A percentile compares a stretch with the other conserved stretches of the same genome.
Evolutionary conservation across 2,888 invertebrate species (phyloP).

Genomic region (Mellilla xanthometata): DNA sequence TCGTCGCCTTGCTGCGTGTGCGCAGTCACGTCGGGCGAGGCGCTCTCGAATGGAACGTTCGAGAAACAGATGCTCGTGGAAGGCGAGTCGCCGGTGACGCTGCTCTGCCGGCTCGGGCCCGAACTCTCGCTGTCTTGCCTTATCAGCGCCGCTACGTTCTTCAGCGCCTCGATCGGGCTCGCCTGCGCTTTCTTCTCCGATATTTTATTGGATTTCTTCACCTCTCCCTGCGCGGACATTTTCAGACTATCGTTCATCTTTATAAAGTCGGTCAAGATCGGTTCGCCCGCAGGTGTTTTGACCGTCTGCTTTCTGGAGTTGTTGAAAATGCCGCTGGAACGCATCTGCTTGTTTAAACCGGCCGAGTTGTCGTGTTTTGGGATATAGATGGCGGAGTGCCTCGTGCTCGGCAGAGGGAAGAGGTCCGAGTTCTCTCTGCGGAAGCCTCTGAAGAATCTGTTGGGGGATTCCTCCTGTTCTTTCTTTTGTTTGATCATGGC

Average conservation of each 20-base stretch:
- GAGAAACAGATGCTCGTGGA: slow-evolving; percentile 67
- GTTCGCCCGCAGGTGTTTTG: slow-evolving; percentile 83
- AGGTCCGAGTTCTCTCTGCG: slow-evolving; percentile 93
- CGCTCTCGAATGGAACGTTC: slow-evolving; percentile 43
- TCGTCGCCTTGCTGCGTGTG: slow-evolving; percentile 56
- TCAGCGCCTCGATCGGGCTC: slow-evolving; percentile 70
- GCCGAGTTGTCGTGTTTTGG: slow-evolving; percentile 79
- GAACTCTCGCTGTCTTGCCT: slow-evolving; percentile 67
- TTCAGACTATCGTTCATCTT: slow-evolving; percentile 80
- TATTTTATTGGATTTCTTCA: slow-evolving; percentile 55
- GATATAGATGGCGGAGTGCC: slow-evolving; percentile 88
- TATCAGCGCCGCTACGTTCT: slow-evolving; percentile 68
- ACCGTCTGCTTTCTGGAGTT: slow-evolving; percentile 84
- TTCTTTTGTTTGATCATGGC: slow-evolving; percentile 85
- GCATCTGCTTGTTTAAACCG: slow-evolving; percentile 74
- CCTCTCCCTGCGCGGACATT: slow-evolving; percentile 68
- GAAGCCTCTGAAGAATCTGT: slow-evolving; percentile 89
- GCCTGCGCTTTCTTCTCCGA: slow-evolving; percentile 51
- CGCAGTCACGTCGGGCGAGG: slow-evolving; percentile 60
- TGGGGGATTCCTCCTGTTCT: slow-evolving; percentile 86
- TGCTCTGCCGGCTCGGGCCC: slow-evolving; percentile 66
- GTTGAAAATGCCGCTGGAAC: slow-evolving; percentile 87
- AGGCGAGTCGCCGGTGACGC: slow-evolving; percentile 70
- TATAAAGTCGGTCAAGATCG: slow-evolving; percentile 87
- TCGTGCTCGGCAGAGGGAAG: slow-evolving; percentile 87